phyloP scores from a whole-genome alignment of 2,888 invertebrate species.

The Cheilosia soror region DNA sequence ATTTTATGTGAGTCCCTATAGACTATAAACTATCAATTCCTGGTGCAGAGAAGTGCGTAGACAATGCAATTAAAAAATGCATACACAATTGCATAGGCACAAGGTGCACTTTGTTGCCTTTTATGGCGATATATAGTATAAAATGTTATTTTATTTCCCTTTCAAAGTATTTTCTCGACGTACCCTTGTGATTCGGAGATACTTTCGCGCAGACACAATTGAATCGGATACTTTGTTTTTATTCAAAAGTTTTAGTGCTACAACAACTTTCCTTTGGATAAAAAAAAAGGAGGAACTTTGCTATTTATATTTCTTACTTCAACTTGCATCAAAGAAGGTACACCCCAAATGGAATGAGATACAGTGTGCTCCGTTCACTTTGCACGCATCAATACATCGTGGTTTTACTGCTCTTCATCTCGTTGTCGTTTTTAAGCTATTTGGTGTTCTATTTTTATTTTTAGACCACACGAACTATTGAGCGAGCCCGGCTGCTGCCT shows the following conservation, averaged over 20 bases:
- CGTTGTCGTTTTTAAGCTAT: slow-evolving; percentile 32
- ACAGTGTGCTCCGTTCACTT: slow-evolving; percentile 45
- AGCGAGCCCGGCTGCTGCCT: slow-evolving; percentile 61
- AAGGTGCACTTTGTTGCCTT: not conserved
- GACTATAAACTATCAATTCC: not conserved
- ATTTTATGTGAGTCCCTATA: no score
- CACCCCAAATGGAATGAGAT: slow-evolving; percentile 10
- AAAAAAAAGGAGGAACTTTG: slow-evolving; percentile 39
- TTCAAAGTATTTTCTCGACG: not conserved
- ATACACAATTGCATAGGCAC: not conserved
- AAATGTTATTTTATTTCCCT: slow-evolving; percentile 1
- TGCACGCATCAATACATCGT: slow-evolving; percentile 57
- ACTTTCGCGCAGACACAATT: slow-evolving; percentile 17
- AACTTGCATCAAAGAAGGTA: slow-evolving; percentile 35
- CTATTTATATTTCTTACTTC: slow-evolving; percentile 40
- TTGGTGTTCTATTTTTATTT: slow-evolving; percentile 67
- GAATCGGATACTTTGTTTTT: slow-evolving; percentile 36
- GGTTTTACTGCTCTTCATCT: slow-evolving; percentile 17
- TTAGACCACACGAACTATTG: slow-evolving; percentile 48
- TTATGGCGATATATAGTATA: slow-evolving; percentile 3
- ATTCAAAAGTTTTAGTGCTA: not conserved
- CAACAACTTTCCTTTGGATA: slow-evolving; percentile 32
- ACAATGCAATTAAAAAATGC: not conserved
- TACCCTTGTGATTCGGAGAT: not conserved
- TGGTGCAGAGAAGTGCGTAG: not conserved